These are phyloP conservation scores for Andricus grossulariae DNA, from an alignment of 1,140 invertebrate species.

Conservation along the genomic window DNA sequence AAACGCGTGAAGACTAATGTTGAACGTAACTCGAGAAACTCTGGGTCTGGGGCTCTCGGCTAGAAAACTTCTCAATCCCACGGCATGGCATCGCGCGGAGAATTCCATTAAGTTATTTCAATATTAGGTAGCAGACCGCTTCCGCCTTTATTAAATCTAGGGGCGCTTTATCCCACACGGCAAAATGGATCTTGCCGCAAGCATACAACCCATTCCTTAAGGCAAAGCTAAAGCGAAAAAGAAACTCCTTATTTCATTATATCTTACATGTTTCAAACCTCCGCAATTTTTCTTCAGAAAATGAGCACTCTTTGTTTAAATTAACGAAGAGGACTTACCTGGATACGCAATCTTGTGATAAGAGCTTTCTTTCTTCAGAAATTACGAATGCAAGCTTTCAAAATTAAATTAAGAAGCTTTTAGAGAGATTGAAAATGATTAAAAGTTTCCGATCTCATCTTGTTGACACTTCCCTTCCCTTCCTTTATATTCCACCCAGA, in stretches of 20 bases:
- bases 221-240: conserved; percentile 36
- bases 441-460: too few relatives aligned
- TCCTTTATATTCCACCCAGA: too few relatives aligned
- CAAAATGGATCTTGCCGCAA: conserved; percentile 32
- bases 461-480: too few relatives aligned
- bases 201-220: conserved; percentile 7
- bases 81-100: conserved; percentile 2
- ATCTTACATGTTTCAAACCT: conserved; percentile 12
- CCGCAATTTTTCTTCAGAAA: not conserved
- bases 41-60: not conserved
- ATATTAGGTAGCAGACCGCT: conserved; percentile 32
- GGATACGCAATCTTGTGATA: too few relatives aligned
- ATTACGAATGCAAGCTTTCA: too few relatives aligned
- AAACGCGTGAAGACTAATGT: conserved; percentile 4
- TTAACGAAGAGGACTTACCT: not conserved
- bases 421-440: too few relatives aligned
- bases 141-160: conserved; percentile 37
- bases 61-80: conserved; percentile 24
- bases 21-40: conserved; percentile 29
- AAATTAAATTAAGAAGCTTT: too few relatives aligned
- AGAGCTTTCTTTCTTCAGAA: too few relatives aligned
- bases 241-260: conserved; percentile 38
- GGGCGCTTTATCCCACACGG: conserved; percentile 13
- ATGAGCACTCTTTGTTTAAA: conserved; percentile 3
- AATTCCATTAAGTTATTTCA: conserved; percentile 37